Percentiles rank a stretch among this genome's conserved stretches.
These are phyloP conservation scores for Galemys pyrenaicus DNA, from an alignment of 2,113 vertebrate species.

Conservation along the genomic window DNA sequence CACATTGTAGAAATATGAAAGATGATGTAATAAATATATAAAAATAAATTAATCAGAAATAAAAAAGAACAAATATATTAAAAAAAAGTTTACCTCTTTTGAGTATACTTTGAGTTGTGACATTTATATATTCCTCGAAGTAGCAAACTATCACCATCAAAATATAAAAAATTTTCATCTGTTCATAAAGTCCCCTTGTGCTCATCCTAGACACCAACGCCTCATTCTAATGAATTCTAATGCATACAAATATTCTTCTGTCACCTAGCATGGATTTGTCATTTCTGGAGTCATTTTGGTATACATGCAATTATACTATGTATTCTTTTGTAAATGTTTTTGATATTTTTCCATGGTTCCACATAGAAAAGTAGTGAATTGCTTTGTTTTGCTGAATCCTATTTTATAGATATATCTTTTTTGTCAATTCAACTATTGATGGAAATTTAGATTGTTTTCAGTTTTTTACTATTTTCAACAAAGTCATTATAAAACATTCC, in stretches of 20 bases:
- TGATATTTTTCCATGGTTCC: background rate
- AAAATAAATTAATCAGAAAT: too few relatives aligned
- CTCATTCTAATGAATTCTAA: background rate
- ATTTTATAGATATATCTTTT: background rate
- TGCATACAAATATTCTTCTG: background rate
- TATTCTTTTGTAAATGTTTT: background rate
- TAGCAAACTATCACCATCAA: background rate
- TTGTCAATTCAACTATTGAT: background rate
- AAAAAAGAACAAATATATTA: too few relatives aligned
- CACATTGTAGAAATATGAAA: too few relatives aligned
- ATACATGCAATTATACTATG: background rate
- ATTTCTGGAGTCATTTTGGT: background rate
- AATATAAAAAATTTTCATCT: constrained; percentile 26
- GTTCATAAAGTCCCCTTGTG: background rate
- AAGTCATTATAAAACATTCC: background rate
- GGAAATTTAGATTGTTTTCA: background rate
- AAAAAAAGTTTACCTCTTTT: background rate
- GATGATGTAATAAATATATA: too few relatives aligned
- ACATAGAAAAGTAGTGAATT: background rate
- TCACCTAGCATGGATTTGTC: background rate
- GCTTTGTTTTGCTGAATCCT: background rate
- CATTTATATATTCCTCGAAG: background rate
- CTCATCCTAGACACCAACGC: background rate
- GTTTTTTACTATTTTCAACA: background rate
- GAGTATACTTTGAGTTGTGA: background rate